phyloP scores from a whole-genome alignment of 1,140 invertebrate species.

The Teleopsis dalmanni region DNA sequence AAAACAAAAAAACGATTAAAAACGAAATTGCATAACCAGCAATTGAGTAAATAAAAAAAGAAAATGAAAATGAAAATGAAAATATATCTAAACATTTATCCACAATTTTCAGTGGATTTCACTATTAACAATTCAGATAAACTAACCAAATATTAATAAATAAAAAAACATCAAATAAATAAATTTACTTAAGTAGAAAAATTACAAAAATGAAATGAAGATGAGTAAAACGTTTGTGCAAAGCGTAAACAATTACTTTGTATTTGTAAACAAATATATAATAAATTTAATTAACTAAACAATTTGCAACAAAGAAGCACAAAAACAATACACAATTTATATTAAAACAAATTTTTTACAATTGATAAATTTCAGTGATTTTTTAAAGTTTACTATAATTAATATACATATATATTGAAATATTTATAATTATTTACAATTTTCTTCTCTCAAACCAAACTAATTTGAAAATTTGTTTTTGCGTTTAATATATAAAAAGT shows the following conservation, averaged over 20 bases:
- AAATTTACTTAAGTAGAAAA: neutral
- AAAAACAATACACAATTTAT: neutral
- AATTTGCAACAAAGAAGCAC: neutral
- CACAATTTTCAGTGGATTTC: neutral
- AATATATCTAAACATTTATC: neutral
- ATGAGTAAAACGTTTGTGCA: too few species aligned
- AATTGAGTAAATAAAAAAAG: neutral
- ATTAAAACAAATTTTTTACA: neutral
- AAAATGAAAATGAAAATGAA: neutral
- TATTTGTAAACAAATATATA: neutral
- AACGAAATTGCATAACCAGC: slow-evolving; percentile 1
- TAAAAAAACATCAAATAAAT: neutral
- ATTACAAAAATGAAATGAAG: neutral
- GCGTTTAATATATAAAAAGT: neutral
- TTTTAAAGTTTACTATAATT: neutral
- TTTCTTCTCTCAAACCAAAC: neutral
- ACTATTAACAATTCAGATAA: neutral
- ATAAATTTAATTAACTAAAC: neutral
- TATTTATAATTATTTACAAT: neutral
- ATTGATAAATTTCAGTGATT: neutral
- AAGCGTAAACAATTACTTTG: too few species aligned
- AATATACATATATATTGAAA: neutral
- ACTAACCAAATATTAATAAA: neutral
- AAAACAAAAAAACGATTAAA: slow-evolving; percentile 11
- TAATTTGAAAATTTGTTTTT: neutral